Evolutionary conservation across 2,888 invertebrate species (phyloP), one percentile per base, ranked within the genome.

Genomic region (Hypselothyrea guttata): DNA sequence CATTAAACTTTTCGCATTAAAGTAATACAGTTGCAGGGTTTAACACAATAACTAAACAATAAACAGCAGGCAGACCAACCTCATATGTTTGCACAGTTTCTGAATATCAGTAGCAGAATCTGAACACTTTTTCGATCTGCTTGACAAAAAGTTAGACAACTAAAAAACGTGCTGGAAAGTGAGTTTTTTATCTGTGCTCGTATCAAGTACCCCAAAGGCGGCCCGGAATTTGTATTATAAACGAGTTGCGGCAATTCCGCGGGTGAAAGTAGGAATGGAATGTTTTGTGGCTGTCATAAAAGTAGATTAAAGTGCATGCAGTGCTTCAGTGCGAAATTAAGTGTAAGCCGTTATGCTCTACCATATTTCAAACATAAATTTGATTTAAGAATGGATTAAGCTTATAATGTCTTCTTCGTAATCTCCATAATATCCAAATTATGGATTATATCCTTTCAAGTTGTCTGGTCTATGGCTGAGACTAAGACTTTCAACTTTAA

Each of bases 1-100:
- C 83, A 77, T 77, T 77, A 75, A 77, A 77, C 72, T 77, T 82
- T 82, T 72, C 75, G 45, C 79, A 77, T 78, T 78, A 72, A 78
- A 76, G 63, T 70, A 60, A 70, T 48, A 58, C 38, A 51, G 42
- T 47, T 18, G 27, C 15, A 27, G 54, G 11, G 38, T 16, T 28
- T 5, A 49, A 60, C 58, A 40, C 48, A 76, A 56, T 58, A 44
- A 33, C 38, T 44, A 41, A 68, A 58, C 71, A 71, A 66, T 60
- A 58, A 62, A 57, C 35, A 53, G 35, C 37, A 52, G 34, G 12
- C 12, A 49, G 38, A 33, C 37, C 56, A 40, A 57, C 44, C n/a
- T 13, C 16, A 22, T 13, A 38, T 38, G 16, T 16, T 16, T 16
- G 15, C 7, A 37, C 37, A 16, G 16, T 18, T 45, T 34, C 38